These are phyloP conservation scores for Sylvietta virens DNA, from an alignment of 2,113 vertebrate genomes.

Conservation along the genomic window DNA sequence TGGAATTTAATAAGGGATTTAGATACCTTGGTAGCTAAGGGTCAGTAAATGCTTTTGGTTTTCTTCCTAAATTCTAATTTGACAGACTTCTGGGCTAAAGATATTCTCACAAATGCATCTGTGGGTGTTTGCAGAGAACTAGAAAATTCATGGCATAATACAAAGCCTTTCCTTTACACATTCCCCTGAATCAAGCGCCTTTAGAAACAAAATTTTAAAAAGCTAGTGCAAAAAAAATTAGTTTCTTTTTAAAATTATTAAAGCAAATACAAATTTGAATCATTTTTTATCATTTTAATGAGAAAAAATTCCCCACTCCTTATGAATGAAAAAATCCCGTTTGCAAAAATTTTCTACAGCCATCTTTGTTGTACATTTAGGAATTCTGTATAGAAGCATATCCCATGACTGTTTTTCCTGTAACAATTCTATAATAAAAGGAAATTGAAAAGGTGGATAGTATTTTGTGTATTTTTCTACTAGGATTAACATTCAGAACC, in stretches of 20 bases:
- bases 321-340: not conserved
- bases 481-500: not conserved
- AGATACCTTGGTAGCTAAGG: not conserved
- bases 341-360: not conserved
- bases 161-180: not conserved
- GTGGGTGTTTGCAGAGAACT: not conserved
- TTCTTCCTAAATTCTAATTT: not conserved
- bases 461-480: not conserved
- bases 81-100: not conserved
- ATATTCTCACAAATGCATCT: not conserved
- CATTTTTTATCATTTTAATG: not conserved
- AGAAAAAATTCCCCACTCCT: accelerated
- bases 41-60: not conserved
- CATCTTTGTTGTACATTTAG: not conserved
- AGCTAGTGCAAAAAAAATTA: not conserved
- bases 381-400: not conserved
- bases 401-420: not conserved
- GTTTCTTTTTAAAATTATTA: not conserved
- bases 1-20: not conserved
- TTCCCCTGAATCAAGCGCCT: not conserved
- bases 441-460: not conserved
- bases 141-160: not conserved
- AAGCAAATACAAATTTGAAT: not conserved
- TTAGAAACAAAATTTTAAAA: not conserved
- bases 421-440: not conserved